Evolutionary conservation across 2,113 vertebrate genomes (phyloP).

Genomic region (Bubo blakistoni): DNA sequence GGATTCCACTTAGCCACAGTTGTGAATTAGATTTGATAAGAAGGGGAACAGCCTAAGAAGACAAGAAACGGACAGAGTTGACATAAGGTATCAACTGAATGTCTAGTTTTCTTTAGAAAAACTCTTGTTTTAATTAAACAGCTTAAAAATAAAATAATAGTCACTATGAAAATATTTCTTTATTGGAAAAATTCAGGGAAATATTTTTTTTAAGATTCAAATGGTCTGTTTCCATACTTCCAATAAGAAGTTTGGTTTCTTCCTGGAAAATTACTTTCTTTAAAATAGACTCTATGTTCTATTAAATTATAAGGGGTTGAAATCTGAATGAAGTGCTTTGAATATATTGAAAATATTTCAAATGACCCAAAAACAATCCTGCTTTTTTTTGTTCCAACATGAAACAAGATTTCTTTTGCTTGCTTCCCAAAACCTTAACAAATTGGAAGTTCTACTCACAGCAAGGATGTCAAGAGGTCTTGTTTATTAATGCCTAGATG

Average conservation of each 20-base stretch:
- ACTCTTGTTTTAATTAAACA: not conserved
- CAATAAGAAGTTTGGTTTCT: constrained; percentile 27
- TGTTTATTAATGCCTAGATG: not conserved
- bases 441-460: constrained; percentile 27
- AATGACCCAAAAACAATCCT: constrained; percentile 4
- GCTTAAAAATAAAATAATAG: constrained; percentile 41
- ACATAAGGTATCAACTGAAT: not conserved
- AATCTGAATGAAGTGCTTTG: constrained; percentile 59
- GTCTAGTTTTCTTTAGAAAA: not conserved
- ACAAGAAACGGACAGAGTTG: not conserved
- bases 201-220: constrained; percentile 24
- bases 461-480: not conserved
- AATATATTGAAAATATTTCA: constrained; percentile 49
- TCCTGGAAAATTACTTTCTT: constrained; percentile 55
- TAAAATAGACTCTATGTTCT: constrained; percentile 52
- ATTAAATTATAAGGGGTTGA: constrained; percentile 45
- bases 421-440: constrained; percentile 33
- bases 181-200: constrained; percentile 28
- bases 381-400: not conserved
- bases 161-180: constrained; percentile 46
- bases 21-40: not conserved
- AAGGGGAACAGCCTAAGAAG: not conserved
- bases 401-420: constrained; percentile 10
- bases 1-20: not conserved
- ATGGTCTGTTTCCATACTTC: constrained; percentile 25